Evolutionary conservation across 2,797 vertebrate genomes (phyloP), one percentile per base, ranked within the genome.

Genomic region (Apodemus agrarius): DNA sequence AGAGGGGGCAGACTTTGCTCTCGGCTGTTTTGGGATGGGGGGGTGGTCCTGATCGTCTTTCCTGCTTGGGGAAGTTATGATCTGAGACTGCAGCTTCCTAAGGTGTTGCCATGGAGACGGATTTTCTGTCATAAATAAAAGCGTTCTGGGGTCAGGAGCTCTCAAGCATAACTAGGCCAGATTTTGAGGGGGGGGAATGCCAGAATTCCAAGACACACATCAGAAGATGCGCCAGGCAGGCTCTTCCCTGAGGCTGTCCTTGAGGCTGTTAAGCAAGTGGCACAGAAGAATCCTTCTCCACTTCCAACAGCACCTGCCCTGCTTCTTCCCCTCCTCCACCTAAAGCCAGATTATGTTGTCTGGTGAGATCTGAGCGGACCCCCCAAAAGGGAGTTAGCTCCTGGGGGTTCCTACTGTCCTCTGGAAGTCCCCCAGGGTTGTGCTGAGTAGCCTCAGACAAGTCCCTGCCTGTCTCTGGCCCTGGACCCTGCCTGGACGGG

Each of bases 51-150:
- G 82, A 97, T 78, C 92, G 97, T 96, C 97, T 97, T 97, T 97
- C 92, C 94, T 97, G 96, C 98, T 98, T 91, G 96, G 98, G 98
- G 97, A 98, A 98, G 98, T 98, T 98, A 98, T 98, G 98, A 97
- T 98, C 98, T 97, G 97, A 96, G 97, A 97, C 98, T 97, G 98
- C 98, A 91, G 98, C 97, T 98, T 98, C 98, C 98, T 98, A 98
- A 98, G 97, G 96, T 93, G 99, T 99, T 99, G 98, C 98, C 98
- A 99, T 99, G 98, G 99, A 98, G 98, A 99, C 97, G 97, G 97
- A 98, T 98, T 97, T 97, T 98, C 98, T 98, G 98, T 98, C 86
- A 95, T 98, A 99, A 99, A 98, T 99, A 99, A 98, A 98, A 98
- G 98, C 99, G 98, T 98, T 98, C 97, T 96, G 96, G 98, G 98